phyloP scores from a whole-genome alignment of 1,140 invertebrate genomes.

The Drosophila auraria region DNA sequence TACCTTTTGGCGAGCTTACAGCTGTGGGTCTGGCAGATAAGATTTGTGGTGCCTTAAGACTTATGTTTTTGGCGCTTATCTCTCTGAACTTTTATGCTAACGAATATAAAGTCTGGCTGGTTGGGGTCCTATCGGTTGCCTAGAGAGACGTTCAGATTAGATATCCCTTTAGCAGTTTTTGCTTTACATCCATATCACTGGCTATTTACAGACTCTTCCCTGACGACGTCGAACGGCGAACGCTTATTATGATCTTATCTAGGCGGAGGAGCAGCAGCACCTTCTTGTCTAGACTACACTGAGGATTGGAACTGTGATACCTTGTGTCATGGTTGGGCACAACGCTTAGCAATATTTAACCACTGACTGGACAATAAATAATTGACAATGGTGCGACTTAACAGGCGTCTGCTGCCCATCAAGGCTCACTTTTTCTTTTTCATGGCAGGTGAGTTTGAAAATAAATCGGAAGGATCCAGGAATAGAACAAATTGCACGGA shows the following conservation, averaged over 20 bases:
- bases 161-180: conserved; percentile 36
- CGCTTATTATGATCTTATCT: conserved; percentile 54
- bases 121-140: conserved; percentile 39
- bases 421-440: conserved; percentile 93
- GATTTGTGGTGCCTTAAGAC: not conserved
- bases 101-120: conserved; percentile 34
- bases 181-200: conserved; percentile 31
- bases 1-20: conserved; percentile 8
- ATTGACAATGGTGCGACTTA: conserved; percentile 87
- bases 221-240: conserved; percentile 13
- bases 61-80: conserved; percentile 26
- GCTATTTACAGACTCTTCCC: conserved; percentile 41
- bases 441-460: conserved; percentile 89
- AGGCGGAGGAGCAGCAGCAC: conserved; percentile 8
- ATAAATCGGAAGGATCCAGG: not conserved
- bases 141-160: conserved; percentile 23
- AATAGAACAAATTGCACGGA: not conserved
- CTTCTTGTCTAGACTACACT: conserved; percentile 19
- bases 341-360: conserved; percentile 6
- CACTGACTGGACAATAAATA: conserved; percentile 59
- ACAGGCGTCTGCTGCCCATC: conserved; percentile 89
- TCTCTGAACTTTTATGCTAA: conserved; percentile 43
- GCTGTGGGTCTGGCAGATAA: conserved; percentile 13
- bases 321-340: conserved; percentile 9
- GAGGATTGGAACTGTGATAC: conserved; percentile 67